Base-by-base conservation (phyloP, 1,140 invertebrate genomes). In the Caerostris darwini region DNA sequence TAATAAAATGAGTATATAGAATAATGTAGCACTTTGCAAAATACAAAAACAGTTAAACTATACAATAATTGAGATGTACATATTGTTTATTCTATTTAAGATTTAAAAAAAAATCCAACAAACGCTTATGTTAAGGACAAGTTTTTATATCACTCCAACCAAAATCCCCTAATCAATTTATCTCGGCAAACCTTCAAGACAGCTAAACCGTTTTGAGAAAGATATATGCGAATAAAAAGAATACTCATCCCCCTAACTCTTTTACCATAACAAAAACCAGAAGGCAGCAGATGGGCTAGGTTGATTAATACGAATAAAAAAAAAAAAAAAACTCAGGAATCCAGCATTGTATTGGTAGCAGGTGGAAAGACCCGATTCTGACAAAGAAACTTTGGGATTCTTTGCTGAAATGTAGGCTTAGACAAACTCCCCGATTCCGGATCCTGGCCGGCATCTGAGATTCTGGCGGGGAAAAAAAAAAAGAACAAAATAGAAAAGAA, bases 341-440 rank as follows among this genome's bases (percentile, higher is more conserved):
- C 19, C 59, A 54, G n/a, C 58, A 87, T 87, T 59, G 58, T 87
- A 87, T 69, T 71, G 87, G 87, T 64, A 89, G 87, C 87, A 89
- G 87, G 87, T 89, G 87, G 87, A 34, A 19, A 34, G 19, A 87
- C 17, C 57, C 12, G 7, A 77, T 5, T 12, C 71, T 87, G 57
- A 50, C 57, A 87, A 87, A 85, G 82, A 87, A 87, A 87, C 58
- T 87, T 59, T 59, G n/a, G 50, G 58, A 87, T 87, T 87, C 57
- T 59, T 58, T 85, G 54, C 58, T 77, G 71, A 77, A 77, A 77
- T 77, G 71, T 77, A 77, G 34, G 71, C 71, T 77, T 77, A 77
- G 71, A 77, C 71, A 77, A 77, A 56, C 82, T 83, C 82, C 82
- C 56, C 54, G 56, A 83, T 58, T 58, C 82, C 56, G 56, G 82